These are phyloP conservation scores for Lepidonotus clava DNA, from an alignment of 2,888 invertebrate genomes.

Conservation along the genomic window DNA sequence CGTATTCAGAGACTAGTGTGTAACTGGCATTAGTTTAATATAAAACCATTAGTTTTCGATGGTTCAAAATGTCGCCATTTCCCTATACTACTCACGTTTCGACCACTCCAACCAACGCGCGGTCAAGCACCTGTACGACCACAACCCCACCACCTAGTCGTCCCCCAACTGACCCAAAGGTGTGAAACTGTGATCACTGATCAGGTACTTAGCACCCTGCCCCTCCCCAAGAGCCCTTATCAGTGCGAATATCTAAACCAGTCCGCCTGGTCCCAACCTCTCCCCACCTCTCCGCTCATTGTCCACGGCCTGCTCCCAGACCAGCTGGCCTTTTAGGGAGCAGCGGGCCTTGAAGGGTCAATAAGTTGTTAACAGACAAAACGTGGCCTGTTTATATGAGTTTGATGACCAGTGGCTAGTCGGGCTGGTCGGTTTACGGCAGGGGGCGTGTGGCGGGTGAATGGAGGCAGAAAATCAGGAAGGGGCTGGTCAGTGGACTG, in stretches of 20 bases:
- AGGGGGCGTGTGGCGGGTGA: background rate
- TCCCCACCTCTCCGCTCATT: background rate
- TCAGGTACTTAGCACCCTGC: background rate
- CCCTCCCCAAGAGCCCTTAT: background rate
- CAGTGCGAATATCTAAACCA: background rate
- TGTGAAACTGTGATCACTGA: slow-evolving; percentile 3
- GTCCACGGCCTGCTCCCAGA: background rate
- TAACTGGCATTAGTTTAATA: too few relatives aligned
- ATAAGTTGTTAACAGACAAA: background rate
- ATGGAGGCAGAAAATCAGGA: background rate
- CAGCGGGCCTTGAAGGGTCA: slow-evolving; percentile 15
- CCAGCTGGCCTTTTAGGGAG: background rate
- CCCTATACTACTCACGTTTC: background rate
- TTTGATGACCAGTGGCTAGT: slow-evolving; percentile 4
- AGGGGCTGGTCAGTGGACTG: background rate
- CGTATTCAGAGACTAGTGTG: too few relatives aligned
- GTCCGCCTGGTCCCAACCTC: background rate
- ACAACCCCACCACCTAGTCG: background rate
- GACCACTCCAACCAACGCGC: background rate
- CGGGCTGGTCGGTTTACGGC: background rate
- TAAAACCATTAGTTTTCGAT: too few relatives aligned
- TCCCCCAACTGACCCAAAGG: background rate
- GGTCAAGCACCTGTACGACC: background rate
- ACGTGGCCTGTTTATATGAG: background rate
- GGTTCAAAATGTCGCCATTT: background rate